Evolutionary conservation across 2,888 invertebrate species (phyloP).

Genomic region (Tolmerus cingulatus): DNA sequence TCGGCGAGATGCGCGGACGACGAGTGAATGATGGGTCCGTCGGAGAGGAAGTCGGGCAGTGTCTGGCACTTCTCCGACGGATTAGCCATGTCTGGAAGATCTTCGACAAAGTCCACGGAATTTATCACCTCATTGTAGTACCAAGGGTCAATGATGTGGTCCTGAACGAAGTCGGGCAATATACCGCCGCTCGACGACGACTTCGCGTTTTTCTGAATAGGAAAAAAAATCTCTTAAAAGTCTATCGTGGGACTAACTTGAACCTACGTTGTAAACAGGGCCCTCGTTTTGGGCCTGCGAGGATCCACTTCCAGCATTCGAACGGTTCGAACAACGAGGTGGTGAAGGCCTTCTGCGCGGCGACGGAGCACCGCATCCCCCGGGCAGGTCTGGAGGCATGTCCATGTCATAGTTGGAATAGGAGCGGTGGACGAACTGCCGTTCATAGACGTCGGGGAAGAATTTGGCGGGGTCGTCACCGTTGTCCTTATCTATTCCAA

Average conservation of each 20-base stretch:
- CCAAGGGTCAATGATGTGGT: slow-evolving; percentile 81
- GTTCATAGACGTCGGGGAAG: slow-evolving; percentile 48
- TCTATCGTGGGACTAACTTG: neutral
- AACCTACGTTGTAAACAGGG: slow-evolving; percentile 18
- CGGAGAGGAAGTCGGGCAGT: slow-evolving; percentile 76
- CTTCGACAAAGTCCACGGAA: slow-evolving; percentile 56
- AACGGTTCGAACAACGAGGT: slow-evolving; percentile 4
- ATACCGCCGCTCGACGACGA: slow-evolving; percentile 54
- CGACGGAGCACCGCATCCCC: slow-evolving; percentile 38
- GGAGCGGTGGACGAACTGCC: slow-evolving; percentile 60
- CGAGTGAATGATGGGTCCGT: slow-evolving; percentile 69
- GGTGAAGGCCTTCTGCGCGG: slow-evolving; percentile 35
- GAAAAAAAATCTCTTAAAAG: neutral
- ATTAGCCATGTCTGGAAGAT: slow-evolving; percentile 48
- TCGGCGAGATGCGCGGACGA: slow-evolving; percentile 61
- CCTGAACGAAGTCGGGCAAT: slow-evolving; percentile 88
- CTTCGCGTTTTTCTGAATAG: slow-evolving; percentile 37
- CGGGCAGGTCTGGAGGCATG: slow-evolving; percentile 50
- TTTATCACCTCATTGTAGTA: slow-evolving; percentile 58
- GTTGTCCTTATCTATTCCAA: neutral
- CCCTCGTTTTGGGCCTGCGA: neutral
- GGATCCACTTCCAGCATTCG: neutral
- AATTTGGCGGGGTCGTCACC: neutral
- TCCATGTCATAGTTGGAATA: slow-evolving; percentile 63
- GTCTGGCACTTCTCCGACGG: slow-evolving; percentile 59